Conservation (phyloP, 2,888 invertebrate species). For the Ennomos fuscantarius region DNA sequence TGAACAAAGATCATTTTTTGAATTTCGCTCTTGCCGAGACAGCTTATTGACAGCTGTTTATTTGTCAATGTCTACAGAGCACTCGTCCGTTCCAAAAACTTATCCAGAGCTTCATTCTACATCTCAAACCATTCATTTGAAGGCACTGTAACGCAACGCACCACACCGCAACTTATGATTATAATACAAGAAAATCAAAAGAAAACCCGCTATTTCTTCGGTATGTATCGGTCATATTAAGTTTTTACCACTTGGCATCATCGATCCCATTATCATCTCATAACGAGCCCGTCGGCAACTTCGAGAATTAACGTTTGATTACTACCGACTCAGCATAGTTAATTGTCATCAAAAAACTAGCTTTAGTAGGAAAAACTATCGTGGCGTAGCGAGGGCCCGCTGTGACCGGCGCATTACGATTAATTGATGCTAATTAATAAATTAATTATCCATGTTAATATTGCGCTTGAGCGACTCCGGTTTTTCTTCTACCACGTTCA, state of each 20-base stretch:
- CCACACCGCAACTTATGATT: slow-evolving; percentile 45
- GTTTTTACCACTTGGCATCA: slow-evolving; percentile 39
- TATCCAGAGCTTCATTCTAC: slow-evolving; percentile 54
- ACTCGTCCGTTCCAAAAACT: slow-evolving; percentile 66
- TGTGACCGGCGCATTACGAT: slow-evolving; percentile 67
- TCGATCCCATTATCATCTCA: slow-evolving; percentile 47
- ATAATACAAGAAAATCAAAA: slow-evolving; percentile 64
- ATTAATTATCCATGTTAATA: slow-evolving; percentile 82
- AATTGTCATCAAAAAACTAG: slow-evolving; percentile 64
- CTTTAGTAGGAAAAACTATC: slow-evolving; percentile 71
- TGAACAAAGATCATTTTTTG: slow-evolving; percentile 64
- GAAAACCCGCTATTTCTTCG: slow-evolving; percentile 52
- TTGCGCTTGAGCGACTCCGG: slow-evolving; percentile 67
- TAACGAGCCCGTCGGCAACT: slow-evolving; percentile 60
- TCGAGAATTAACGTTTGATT: slow-evolving; percentile 54
- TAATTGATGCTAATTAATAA: slow-evolving; percentile 83
- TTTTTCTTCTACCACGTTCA: slow-evolving; percentile 67
- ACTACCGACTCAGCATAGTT: slow-evolving; percentile 57
- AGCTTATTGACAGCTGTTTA: slow-evolving; percentile 73
- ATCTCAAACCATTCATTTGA: not conserved
- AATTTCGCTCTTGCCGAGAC: slow-evolving; percentile 66
- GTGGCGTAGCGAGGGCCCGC: slow-evolving; percentile 62
- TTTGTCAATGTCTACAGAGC: slow-evolving; percentile 73
- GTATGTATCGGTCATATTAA: slow-evolving; percentile 45
- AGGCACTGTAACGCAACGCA: not conserved